Percentiles rank a stretch among this genome's conserved stretches.
These are phyloP conservation scores for Pseudobourletiella spinata DNA, from an alignment of 1,140 invertebrate species.

Conservation along the genomic window DNA sequence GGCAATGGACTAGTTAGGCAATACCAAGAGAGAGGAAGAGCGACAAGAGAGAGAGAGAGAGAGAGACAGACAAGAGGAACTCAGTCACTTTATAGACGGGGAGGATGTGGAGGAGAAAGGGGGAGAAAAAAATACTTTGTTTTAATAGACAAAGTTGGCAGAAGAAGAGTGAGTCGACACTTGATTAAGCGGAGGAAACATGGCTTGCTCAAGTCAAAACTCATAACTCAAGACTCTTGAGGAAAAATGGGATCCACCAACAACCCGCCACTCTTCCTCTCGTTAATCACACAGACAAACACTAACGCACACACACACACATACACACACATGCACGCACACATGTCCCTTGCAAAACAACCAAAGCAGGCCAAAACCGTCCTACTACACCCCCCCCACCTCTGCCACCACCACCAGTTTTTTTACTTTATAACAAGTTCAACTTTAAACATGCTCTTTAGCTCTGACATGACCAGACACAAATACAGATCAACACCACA, in stretches of 20 bases:
- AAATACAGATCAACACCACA: no score
- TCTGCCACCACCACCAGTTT: background rate
- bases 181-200: conserved; percentile 30
- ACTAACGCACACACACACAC: background rate
- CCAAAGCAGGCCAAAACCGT: no score
- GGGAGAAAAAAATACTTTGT: conserved; percentile 23
- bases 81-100: no score
- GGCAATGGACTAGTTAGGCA: no score
- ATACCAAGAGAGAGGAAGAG: no score
- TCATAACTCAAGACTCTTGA: conserved; percentile 29
- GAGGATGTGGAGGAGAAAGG: background rate
- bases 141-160: conserved; percentile 34
- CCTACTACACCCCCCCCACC: background rate
- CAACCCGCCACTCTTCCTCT: conserved; percentile 9
- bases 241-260: conserved; percentile 19
- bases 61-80: background rate
- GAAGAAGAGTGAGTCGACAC: conserved; percentile 25
- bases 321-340: background rate
- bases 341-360: no score
- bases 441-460: conserved; percentile 5
- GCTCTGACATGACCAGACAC: no score
- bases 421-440: conserved; percentile 4
- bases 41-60: background rate
- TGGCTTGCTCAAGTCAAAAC: conserved; percentile 29
- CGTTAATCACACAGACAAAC: conserved; percentile 18